A percentile compares a stretch with the other conserved stretches of the same genome.
These are phyloP conservation scores for Pocillopora damicornis DNA, from an alignment of 64 coral and sea anemone species.

Conservation along the genomic window DNA sequence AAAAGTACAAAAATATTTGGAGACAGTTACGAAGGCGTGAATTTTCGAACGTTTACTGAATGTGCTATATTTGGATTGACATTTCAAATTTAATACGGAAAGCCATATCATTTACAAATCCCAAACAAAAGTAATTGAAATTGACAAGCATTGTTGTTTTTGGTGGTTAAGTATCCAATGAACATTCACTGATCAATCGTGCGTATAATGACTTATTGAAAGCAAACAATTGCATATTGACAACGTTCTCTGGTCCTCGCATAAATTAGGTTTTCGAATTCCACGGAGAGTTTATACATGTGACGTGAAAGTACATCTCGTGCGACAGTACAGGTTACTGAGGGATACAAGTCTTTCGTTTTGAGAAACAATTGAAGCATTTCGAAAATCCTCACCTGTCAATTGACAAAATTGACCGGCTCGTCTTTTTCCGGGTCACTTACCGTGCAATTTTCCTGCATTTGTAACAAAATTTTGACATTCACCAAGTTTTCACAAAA, in stretches of 20 bases:
- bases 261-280: constrained; percentile 43
- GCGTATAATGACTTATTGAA: constrained; percentile 11
- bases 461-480: neutral
- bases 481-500: neutral
- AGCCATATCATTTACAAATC: constrained; percentile 16
- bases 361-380: too few relatives aligned
- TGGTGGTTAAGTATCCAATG: constrained; percentile 14
- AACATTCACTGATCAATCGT: neutral
- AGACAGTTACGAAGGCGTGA: neutral
- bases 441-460: neutral
- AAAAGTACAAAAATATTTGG: neutral
- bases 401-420: neutral
- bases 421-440: neutral
- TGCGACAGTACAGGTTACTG: neutral
- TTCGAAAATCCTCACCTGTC: neutral
- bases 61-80: constrained; percentile 22
- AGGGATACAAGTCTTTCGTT: neutral
- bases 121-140: constrained; percentile 19
- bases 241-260: neutral
- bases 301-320: neutral
- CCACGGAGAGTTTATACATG: neutral
- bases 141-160: constrained; percentile 18
- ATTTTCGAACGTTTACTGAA: neutral
- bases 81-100: constrained; percentile 12
- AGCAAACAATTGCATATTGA: neutral